A percentile compares a stretch with the other conserved stretches of the same genome.
Conservation (phyloP, 2,113 vertebrate genomes). For the Ailurus styani region DNA sequence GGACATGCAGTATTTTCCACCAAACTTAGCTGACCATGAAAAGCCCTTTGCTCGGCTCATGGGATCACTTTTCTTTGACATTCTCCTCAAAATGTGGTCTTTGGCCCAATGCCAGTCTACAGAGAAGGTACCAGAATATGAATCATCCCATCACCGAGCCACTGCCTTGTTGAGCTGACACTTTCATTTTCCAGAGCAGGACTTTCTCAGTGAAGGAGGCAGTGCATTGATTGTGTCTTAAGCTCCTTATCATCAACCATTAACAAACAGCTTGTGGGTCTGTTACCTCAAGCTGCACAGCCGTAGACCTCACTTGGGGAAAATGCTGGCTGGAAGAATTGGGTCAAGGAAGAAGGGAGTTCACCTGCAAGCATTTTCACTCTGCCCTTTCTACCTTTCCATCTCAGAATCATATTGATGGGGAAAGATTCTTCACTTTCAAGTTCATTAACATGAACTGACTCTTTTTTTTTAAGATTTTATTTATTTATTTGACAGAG, state of each 20-base stretch:
- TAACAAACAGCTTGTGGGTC: neutral
- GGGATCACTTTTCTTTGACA: neutral
- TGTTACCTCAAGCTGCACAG: neutral
- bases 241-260: neutral
- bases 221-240: neutral
- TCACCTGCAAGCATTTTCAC: neutral
- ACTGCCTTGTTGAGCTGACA: neutral
- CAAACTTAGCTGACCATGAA: neutral
- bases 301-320: neutral
- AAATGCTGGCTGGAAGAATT: neutral
- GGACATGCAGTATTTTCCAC: neutral
- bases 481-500: too few relatives aligned
- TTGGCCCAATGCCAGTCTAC: neutral
- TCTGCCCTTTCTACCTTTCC: neutral
- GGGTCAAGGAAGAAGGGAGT: neutral
- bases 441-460: neutral
- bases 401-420: neutral
- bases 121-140: neutral
- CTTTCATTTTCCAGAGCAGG: neutral
- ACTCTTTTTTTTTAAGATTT: too few relatives aligned
- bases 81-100: neutral
- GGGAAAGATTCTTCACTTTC: neutral
- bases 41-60: neutral
- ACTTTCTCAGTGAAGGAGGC: neutral
- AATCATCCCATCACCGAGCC: neutral